Percentiles rank a stretch among this genome's conserved stretches.
Evolutionary conservation across 2,113 vertebrate species (phyloP).

Genomic region (Picathartes gymnocephalus): DNA sequence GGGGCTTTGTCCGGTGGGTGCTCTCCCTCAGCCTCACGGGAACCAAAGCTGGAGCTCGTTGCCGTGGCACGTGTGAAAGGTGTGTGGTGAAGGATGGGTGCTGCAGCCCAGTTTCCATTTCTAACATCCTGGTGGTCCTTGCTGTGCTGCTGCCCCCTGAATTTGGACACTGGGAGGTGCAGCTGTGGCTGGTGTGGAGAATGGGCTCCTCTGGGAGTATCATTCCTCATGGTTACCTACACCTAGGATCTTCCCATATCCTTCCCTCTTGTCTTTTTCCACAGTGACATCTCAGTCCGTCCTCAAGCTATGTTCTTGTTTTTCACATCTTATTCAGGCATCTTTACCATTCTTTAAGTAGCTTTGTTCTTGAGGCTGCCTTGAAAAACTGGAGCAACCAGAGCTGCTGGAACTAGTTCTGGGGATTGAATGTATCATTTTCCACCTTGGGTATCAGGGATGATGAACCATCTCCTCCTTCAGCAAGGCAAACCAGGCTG

Average conservation of each 20-base stretch:
- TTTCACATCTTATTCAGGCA: background rate
- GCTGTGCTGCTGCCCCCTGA: accelerated
- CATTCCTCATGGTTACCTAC: accelerated
- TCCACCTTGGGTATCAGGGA: background rate
- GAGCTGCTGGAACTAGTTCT: background rate
- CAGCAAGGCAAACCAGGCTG: background rate
- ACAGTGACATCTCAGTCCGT: background rate
- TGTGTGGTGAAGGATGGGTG: background rate
- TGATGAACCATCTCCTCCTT: background rate
- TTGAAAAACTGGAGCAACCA: background rate
- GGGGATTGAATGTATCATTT: background rate
- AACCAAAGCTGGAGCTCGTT: background rate
- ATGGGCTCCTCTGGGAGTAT: too few relatives aligned
- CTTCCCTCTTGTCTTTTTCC: background rate
- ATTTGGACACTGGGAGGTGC: background rate
- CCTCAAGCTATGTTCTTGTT: background rate
- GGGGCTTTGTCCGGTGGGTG: background rate
- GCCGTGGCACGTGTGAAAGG: background rate
- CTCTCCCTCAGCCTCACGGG: background rate
- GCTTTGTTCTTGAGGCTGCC: constrained; percentile 17
- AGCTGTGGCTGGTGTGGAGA: background rate
- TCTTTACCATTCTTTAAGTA: background rate
- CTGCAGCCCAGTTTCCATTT: background rate
- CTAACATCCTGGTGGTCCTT: background rate
- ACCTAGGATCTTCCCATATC: background rate